phyloP scores from a whole-genome alignment of 2,113 vertebrate species.

The Bubo scandiacus region DNA sequence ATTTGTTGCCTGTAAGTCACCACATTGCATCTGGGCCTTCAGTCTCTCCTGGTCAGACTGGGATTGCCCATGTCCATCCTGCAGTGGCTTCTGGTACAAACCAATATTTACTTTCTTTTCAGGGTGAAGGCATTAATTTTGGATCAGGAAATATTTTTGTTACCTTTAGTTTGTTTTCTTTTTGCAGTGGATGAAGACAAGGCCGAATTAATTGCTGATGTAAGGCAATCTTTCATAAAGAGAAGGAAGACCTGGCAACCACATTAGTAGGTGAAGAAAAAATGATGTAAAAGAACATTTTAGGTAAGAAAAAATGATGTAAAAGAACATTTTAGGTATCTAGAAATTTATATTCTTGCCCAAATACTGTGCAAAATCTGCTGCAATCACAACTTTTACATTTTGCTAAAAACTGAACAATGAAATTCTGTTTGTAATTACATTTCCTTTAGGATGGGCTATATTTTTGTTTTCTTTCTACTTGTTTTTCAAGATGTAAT shows the following conservation, averaged over 20 bases:
- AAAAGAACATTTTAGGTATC: neutral
- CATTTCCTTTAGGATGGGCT: neutral
- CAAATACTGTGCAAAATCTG: neutral
- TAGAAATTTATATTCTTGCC: no score
- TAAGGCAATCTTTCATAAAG: neutral
- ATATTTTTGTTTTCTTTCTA: neutral
- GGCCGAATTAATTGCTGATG: neutral
- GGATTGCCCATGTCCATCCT: neutral
- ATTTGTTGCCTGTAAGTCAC: neutral
- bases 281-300: neutral
- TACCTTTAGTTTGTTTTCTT: neutral
- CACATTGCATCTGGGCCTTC: accelerated
- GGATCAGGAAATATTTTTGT: neutral
- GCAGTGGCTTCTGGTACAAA: neutral
- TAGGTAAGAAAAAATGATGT: neutral
- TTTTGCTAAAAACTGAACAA: neutral
- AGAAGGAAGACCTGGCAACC: neutral
- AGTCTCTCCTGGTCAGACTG: neutral
- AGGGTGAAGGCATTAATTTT: neutral
- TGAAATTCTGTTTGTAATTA: neutral
- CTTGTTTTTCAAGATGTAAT: neutral
- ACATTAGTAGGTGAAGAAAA: neutral
- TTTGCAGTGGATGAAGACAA: neutral
- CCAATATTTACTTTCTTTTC: neutral
- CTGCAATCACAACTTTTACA: neutral